Evolutionary conservation across 1,140 invertebrate genomes (phyloP).

Genomic region (Drosophila persimilis): DNA sequence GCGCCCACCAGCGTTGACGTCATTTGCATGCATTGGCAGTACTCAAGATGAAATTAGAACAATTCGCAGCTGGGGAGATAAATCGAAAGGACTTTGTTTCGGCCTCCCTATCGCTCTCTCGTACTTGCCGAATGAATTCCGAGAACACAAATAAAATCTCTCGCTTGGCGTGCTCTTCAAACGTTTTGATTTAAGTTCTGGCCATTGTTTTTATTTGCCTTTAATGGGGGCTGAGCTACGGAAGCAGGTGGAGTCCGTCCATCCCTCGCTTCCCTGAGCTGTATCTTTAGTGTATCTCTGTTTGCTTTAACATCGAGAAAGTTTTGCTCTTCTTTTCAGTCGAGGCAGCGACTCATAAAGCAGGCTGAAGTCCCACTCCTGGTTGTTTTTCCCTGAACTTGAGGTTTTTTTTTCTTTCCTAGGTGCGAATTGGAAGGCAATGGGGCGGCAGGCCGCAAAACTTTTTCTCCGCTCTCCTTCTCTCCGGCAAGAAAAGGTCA

Average conservation of each 20-base stretch:
- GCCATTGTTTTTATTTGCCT: slow-evolving; percentile 72
- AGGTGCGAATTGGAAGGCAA: slow-evolving; percentile 33
- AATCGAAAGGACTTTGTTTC: slow-evolving; percentile 42
- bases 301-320: slow-evolving; percentile 75
- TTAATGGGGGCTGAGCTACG: slow-evolving; percentile 38
- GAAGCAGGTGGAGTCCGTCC: slow-evolving; percentile 7
- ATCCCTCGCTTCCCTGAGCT: slow-evolving; percentile 9
- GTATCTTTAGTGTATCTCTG: slow-evolving; percentile 53
- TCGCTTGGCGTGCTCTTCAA: slow-evolving; percentile 9
- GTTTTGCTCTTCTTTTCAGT: slow-evolving; percentile 40
- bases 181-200: slow-evolving; percentile 66
- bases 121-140: slow-evolving; percentile 5
- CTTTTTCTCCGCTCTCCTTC: slow-evolving; percentile 23
- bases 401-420: slow-evolving; percentile 31
- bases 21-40: slow-evolving; percentile 55
- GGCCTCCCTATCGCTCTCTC: slow-evolving; percentile 17
- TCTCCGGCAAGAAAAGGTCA: slow-evolving; percentile 66
- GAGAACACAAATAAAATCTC: slow-evolving; percentile 41
- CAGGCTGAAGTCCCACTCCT: slow-evolving; percentile 30
- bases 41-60: slow-evolving; percentile 59
- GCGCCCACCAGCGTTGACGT: slow-evolving; percentile 19
- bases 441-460: slow-evolving; percentile 29
- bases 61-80: slow-evolving; percentile 16
- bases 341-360: slow-evolving; percentile 41
- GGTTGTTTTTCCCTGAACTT: slow-evolving; percentile 38